Evolutionary conservation across 2,797 vertebrate genomes (phyloP).

Genomic region (Periparus ater): DNA sequence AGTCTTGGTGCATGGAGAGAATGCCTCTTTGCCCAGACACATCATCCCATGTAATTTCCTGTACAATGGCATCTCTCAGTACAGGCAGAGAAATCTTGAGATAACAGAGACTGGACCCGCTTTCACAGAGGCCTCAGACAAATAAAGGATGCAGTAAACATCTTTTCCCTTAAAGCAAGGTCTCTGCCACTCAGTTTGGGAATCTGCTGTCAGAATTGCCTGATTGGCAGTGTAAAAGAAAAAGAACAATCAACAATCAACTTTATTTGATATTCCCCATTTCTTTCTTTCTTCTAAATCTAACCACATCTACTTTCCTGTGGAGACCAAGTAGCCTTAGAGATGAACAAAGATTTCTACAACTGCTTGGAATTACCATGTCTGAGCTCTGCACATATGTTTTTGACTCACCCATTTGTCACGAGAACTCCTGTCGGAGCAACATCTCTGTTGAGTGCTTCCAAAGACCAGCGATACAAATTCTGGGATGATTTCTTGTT

Average conservation of each 20-base stretch:
- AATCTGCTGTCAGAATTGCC: not conserved
- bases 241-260: not conserved
- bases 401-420: slow-evolving; percentile 88
- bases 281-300: not conserved
- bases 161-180: not conserved
- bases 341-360: not conserved
- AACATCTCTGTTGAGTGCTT: slow-evolving; percentile 91
- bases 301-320: not conserved
- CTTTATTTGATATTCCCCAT: not conserved
- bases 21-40: not conserved
- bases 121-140: not conserved
- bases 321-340: not conserved
- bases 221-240: not conserved
- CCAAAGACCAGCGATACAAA: slow-evolving; percentile 93
- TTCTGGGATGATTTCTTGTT: slow-evolving; percentile 99
- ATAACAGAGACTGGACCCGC: not conserved
- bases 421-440: slow-evolving; percentile 93
- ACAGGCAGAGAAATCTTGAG: not conserved
- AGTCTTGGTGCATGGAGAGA: not conserved
- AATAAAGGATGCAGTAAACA: not conserved
- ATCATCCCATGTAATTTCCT: not conserved
- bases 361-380: not conserved
- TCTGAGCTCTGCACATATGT: not conserved
- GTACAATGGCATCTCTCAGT: not conserved
- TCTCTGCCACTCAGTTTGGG: not conserved